Percentiles rank a stretch among this genome's conserved stretches.
These are phyloP conservation scores for Plectropomus leopardus DNA, from an alignment of 2,113 vertebrate genomes.

Conservation along the genomic window DNA sequence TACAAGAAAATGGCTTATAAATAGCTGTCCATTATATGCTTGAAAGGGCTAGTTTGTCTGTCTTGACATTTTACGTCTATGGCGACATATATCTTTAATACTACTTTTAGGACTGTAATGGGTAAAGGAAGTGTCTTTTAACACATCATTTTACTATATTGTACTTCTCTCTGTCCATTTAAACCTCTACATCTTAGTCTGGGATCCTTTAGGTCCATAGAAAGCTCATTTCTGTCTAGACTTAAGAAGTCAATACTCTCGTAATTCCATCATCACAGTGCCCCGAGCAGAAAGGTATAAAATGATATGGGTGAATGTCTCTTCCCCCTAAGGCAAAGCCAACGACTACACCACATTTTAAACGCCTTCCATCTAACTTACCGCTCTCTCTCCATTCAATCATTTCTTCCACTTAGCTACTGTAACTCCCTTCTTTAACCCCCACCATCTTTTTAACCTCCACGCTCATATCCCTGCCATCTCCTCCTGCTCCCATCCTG, in stretches of 20 bases:
- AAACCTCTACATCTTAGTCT: constrained; percentile 25
- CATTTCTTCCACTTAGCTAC: constrained; percentile 58
- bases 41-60: background rate
- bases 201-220: constrained; percentile 8
- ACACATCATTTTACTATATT: background rate
- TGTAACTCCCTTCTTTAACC: constrained; percentile 61
- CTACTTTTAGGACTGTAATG: background rate
- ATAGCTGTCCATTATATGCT: too few species aligned
- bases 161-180: constrained; percentile 9
- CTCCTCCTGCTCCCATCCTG: constrained; percentile 37
- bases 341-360: constrained; percentile 37
- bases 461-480: constrained; percentile 50
- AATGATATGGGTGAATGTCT: constrained; percentile 62
- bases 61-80: background rate
- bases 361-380: constrained; percentile 43
- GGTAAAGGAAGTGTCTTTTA: background rate
- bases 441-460: constrained; percentile 48
- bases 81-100: background rate
- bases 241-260: constrained; percentile 58
- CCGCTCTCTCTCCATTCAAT: constrained; percentile 46
- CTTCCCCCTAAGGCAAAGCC: constrained; percentile 49
- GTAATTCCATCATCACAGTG: constrained; percentile 58
- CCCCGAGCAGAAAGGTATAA: constrained; percentile 48
- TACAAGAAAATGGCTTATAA: too few species aligned
- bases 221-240: constrained; percentile 52